Evolutionary conservation across 2,888 invertebrate species (phyloP), one percentile per base, ranked within the genome.

Genomic region (Heliconius sara): DNA sequence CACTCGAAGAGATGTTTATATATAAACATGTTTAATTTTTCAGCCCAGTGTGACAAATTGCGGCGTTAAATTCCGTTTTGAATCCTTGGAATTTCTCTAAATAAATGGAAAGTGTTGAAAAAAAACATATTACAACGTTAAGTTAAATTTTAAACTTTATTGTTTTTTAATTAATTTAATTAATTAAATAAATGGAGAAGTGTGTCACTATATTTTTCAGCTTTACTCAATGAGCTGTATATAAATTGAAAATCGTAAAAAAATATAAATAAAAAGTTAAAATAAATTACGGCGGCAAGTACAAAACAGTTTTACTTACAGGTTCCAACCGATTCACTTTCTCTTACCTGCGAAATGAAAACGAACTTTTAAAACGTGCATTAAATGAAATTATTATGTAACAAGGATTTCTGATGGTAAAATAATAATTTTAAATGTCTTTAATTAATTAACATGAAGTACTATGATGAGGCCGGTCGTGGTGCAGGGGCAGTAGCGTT

Each of bases 301-400:
- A 70, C 25, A 47, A 70, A 70, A 70, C 70, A 19, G 60, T 60
- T 30, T 25, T 60, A 73, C 73, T 73, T 73, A 73, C 73, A 73
- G 60, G 73, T 73, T 70, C 43, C 70, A 70, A 25, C 43, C 25
- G 65, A 75, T 75, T 75, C 22, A 75, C 75, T 75, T 75, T 75
- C 75, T 75, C 75, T 75, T 75, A 75, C 75, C 75, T 75, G 75
- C 47, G 22, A 75, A 66, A 43, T 75, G 75, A 47, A 65, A 66
- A 75, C 7, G 4, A 12, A 3, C 6, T 75, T 75, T 75, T 75
- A 65, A 65, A 65, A 74, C 39, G 25, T 65, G 22, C 39, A 19
- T 12, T 74, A 10, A 63, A 43, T 74, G 63, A 65, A 74, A 25
- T 60, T 25, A 60, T 57, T 57, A 73, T 34, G n/a, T 39, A 68